Conservation (phyloP, 2,888 invertebrate genomes). For the Galerucella nymphaeae region DNA sequence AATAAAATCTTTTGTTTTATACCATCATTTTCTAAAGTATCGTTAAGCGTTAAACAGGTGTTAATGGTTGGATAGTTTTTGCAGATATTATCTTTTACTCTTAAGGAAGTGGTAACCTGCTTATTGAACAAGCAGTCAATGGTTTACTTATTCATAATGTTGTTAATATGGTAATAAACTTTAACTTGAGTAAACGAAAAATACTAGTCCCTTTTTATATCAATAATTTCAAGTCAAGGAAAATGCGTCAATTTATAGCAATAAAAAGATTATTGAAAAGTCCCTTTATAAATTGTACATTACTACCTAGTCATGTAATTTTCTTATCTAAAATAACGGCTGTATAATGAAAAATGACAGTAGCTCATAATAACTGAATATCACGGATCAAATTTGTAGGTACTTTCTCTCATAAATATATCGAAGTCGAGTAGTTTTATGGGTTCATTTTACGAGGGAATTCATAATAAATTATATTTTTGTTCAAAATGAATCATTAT, state of each 20-base stretch:
- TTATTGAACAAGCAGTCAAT: conserved; percentile 15
- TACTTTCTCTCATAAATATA: conserved; percentile 51
- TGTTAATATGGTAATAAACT: background rate
- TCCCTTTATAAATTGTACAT: no score
- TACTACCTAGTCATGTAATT: background rate
- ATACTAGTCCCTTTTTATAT: no score
- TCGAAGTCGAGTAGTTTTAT: conserved; percentile 44
- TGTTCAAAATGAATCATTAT: conserved; percentile 31
- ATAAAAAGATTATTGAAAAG: no score
- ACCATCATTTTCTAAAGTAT: conserved; percentile 25
- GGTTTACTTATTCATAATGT: background rate
- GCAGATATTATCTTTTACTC: conserved; percentile 27
- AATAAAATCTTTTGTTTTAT: conserved; percentile 28
- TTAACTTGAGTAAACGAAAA: background rate
- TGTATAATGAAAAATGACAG: conserved; percentile 1
- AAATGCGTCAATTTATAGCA: no score
- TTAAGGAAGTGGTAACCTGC: conserved; percentile 38
- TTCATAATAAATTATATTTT: conserved; percentile 34
- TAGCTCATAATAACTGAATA: background rate
- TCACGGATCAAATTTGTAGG: conserved; percentile 40
- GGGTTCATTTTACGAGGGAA: conserved; percentile 33
- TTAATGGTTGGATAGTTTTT: conserved; percentile 33
- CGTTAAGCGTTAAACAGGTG: conserved; percentile 37
- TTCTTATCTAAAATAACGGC: conserved; percentile 7
- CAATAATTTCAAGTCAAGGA: no score